Conservation (phyloP, 2,888 invertebrate species). For the Villa cingulata region DNA sequence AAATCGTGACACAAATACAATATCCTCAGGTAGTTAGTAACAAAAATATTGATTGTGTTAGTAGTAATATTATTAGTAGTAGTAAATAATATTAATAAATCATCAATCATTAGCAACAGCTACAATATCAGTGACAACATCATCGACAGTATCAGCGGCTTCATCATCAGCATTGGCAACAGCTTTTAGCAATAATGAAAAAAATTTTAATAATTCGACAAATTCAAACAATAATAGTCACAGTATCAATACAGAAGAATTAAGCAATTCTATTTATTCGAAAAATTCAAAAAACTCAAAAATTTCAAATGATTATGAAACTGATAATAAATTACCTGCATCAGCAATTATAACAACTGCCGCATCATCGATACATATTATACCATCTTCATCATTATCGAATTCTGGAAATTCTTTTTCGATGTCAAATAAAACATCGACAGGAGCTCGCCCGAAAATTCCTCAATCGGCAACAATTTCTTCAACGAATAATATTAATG, state of each 20-base stretch:
- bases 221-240: not conserved
- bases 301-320: no score
- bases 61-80: conserved; percentile 10
- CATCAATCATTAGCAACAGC: no score
- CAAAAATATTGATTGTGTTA: not conserved
- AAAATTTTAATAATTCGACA: not conserved
- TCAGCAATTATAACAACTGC: not conserved
- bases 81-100: no score
- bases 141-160: no score
- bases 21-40: conserved; percentile 7
- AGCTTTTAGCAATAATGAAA: not conserved
- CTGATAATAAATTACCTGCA: no score
- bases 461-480: conserved; percentile 28
- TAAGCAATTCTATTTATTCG: no score
- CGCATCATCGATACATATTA: no score
- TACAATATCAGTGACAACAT: not conserved
- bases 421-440: conserved; percentile 30
- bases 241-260: not conserved
- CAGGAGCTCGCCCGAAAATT: conserved; percentile 69
- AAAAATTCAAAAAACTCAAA: no score
- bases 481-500: no score
- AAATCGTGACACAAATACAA: conserved; percentile 41
- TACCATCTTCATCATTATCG: not conserved
- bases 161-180: no score
- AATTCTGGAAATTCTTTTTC: no score